phyloP scores from a whole-genome alignment of 2,113 vertebrate genomes.

The Eonycteris spelaea region DNA sequence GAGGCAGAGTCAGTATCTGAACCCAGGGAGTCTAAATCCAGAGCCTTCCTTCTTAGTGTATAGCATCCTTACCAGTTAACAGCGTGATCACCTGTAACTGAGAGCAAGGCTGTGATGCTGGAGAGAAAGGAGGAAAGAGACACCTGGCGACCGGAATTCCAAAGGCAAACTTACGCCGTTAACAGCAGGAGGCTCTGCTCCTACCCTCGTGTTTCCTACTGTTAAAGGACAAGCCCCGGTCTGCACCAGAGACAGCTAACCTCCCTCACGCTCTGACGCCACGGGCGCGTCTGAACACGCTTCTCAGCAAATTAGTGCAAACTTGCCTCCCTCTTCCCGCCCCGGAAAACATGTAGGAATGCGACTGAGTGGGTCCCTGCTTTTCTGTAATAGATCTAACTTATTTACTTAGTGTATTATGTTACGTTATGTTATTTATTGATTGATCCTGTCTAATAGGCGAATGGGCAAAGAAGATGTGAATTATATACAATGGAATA shows the following conservation, averaged over 20 bases:
- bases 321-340: not conserved
- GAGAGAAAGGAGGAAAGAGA: not conserved
- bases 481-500: not conserved
- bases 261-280: not conserved
- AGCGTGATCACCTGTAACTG: accelerated
- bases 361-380: not conserved
- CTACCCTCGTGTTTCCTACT: not conserved
- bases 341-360: not conserved
- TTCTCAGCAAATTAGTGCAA: not conserved
- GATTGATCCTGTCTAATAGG: not conserved
- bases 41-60: not conserved
- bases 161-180: not conserved
- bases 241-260: not conserved
- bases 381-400: not conserved
- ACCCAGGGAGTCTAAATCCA: not conserved
- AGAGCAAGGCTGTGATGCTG: not conserved
- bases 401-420: not conserved
- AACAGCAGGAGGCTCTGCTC: not conserved
- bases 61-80: not conserved
- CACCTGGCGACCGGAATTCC: not conserved
- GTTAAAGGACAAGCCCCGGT: not conserved
- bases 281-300: not conserved
- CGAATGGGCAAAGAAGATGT: not conserved
- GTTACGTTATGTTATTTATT: not conserved
- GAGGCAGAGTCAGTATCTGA: not conserved